Conservation (phyloP, 35 echinoderm and acorn worm species). For the Lytechinus pictus region DNA sequence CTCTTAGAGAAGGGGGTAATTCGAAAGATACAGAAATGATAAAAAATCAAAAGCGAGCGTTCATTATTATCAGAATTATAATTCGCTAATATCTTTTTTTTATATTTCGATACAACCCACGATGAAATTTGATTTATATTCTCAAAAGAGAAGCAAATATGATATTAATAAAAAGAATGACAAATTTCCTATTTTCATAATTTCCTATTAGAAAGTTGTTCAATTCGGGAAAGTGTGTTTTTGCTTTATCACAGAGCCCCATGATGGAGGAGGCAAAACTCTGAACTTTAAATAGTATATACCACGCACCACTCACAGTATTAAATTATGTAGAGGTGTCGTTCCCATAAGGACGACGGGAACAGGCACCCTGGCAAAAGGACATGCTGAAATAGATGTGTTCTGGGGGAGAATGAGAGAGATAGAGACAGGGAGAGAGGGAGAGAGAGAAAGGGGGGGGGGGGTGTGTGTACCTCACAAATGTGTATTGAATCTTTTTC, state of each 20-base stretch:
- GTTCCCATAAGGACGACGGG: background rate
- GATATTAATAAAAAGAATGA: no score
- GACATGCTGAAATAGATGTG: background rate
- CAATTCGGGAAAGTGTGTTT: background rate
- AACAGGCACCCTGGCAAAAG: background rate
- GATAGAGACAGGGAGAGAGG: no score
- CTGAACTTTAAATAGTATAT: background rate
- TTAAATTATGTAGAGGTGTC: constrained; percentile 1
- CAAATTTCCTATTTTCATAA: no score
- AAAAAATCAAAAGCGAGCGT: no score
- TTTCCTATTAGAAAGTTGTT: background rate
- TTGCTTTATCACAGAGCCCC: background rate
- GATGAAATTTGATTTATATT: no score
- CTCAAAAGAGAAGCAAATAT: no score
- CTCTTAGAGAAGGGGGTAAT: no score
- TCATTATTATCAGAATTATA: no score
- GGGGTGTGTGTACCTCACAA: background rate
- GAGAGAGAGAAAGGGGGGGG: background rate
- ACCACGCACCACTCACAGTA: background rate
- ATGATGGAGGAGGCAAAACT: background rate
- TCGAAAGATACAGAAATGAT: no score
- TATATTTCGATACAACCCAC: no score
- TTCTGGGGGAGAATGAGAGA: background rate
- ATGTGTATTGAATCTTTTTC: no score
- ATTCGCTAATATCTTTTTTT: no score